Base-by-base conservation (phyloP, 2,888 invertebrate species). In the Caenorhabditis virilis region DNA sequence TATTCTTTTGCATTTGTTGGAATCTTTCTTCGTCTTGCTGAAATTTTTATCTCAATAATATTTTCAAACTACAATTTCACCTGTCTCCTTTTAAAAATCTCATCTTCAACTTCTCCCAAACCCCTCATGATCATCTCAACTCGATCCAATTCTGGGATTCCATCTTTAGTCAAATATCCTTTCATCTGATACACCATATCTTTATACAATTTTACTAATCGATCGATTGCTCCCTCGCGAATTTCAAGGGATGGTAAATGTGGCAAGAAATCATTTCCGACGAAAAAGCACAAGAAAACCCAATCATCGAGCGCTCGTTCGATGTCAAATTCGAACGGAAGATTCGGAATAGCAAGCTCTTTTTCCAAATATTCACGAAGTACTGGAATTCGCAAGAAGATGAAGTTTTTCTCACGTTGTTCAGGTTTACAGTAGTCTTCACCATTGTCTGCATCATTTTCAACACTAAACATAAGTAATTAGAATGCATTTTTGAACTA, bases 241-340 rank as follows among this genome's bases (percentile, higher is more conserved):
- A 99, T 98, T 88, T 98, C 97, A 76, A 98, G 86, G 49, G 95
- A 95, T 4, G 98, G 98, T 72, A 98, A 87, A 87, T 99, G 98
- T 0, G 98, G 98, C 78, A 98, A 85, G 84, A 98, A 98, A 86
- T 98, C 98, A 83, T 98, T 98, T 46, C 98, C 98, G 6, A 82
- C 82, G 63, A 98, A 98, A 87, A 99, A 98, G 84, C 98, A 98
- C 93, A 98, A 95, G 78, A 89, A 88, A 16, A 89, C 97, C 97
- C 97, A 99, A 85, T 99, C 98, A 83, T 98, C 98, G 16, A 99
- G 84, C 0, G 90, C 93, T 55, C 97, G 80, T 84, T 98, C 98
- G 84, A 98, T 92, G 83, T 94, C 92, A 84, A 93, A 97, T 48
- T 88, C 87, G 85, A 98, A 97, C 3, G 95, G 94, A 36, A 97